Base-by-base conservation (phyloP, 2,888 invertebrate genomes). In the Drosophila anceps region DNA sequence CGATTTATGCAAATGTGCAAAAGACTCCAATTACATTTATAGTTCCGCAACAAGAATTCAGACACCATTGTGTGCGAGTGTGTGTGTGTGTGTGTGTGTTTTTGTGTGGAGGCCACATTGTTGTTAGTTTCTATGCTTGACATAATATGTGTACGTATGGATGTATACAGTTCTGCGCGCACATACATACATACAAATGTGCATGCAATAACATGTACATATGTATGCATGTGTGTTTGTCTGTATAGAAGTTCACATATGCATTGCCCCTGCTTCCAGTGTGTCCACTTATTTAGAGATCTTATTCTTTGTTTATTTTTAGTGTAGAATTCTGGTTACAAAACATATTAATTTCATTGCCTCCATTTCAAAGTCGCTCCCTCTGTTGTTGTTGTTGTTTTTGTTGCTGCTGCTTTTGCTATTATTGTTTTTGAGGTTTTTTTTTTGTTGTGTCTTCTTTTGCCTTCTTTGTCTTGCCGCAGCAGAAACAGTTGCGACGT, bases 311-410 rank as follows among this genome's bases (percentile, higher is more conserved):
- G 79, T 84, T 86, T 84, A 79, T 82, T 82, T 84, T 84, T 78
- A 78, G 80, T 82, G 71, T 65, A 67, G 75, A 84, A 78, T 84
- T 84, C 80, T 82, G 73, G 76, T 87, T 76, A 81, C 78, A 84
- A 78, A 68, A 62, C 70, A 79, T 87, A 84, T 84, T 76, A 73
- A 76, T 84, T 84, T 84, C 84, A 87, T 64, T 76, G 70, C 69
- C 62, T 60, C 41, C 41, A 18, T 60, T 54, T 44, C 57, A 43
- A 43, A 63, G 35, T 63, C 35, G n/a, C 29, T 43, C 18, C 61
- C 27, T 43, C 13, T 61, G 33, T 53, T 39, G 8, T 29, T 69
- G 18, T 35, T 63, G 18, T 39, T 43, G 10, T 12, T 39, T 6
- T 29, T 69, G 18, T 35, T 63, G 18, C 35, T 43, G 10, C 13